Evolutionary conservation across 2,888 invertebrate genomes (phyloP).

Genomic region (Leptothorax acervorum): DNA sequence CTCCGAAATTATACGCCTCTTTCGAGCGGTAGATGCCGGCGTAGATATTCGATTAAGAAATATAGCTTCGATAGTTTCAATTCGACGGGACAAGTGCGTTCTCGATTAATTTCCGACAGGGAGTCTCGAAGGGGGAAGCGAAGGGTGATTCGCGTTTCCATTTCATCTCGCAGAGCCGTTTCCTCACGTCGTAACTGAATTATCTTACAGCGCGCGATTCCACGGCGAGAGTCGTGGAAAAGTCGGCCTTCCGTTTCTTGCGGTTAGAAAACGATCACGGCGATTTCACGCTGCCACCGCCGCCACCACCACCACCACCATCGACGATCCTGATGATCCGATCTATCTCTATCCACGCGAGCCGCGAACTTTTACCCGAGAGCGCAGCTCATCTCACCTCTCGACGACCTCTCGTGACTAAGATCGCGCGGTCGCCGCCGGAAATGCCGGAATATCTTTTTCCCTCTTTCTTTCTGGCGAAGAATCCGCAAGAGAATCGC

Average conservation of each 20-base stretch:
- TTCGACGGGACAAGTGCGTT: neutral
- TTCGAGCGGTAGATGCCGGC: neutral
- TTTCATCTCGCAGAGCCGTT: slow-evolving; percentile 18
- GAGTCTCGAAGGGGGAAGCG: neutral
- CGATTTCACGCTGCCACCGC: slow-evolving; percentile 59
- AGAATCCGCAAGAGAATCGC: neutral
- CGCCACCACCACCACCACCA: neutral
- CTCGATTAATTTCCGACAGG: neutral
- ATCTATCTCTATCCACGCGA: slow-evolving; percentile 10
- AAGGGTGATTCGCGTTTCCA: neutral
- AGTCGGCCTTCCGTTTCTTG: slow-evolving; percentile 58
- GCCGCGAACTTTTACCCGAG: slow-evolving; percentile 57
- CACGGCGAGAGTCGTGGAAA: slow-evolving; percentile 59
- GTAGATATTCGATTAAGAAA: slow-evolving; percentile 3
- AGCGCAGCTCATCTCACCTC: slow-evolving; percentile 50
- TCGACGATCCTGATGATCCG: slow-evolving; percentile 16
- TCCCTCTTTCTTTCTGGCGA: neutral
- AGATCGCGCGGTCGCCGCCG: slow-evolving; percentile 1
- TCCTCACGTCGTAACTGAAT: slow-evolving; percentile 13
- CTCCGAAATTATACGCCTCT: slow-evolving; percentile 8
- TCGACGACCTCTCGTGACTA: slow-evolving; percentile 53
- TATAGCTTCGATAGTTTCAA: neutral
- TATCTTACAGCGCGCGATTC: slow-evolving; percentile 11
- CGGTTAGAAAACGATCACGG: slow-evolving; percentile 57
- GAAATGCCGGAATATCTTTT: slow-evolving; percentile 4